Base-by-base conservation (phyloP, 2,888 invertebrate genomes). In the Nysson spinosus region DNA sequence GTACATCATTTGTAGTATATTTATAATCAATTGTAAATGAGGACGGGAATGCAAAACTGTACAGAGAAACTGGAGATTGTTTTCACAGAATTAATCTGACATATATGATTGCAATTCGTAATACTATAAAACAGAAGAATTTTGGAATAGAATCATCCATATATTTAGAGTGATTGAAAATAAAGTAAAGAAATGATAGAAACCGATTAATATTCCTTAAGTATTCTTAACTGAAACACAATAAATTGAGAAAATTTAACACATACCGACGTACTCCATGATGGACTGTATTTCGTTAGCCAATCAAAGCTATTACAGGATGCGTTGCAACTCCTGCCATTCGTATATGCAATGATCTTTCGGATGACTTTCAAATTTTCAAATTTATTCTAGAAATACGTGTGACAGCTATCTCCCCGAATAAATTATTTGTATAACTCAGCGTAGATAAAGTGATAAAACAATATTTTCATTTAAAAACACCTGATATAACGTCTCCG, bases 251-350 rank as follows among this genome's bases (percentile, higher is more conserved):
- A 54, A 63, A 49, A 72, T 69, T 76, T 49, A 63, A 57, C 67
- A 80, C 83, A 51, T 80, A 83, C 83, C 83, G 50, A 80, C 75
- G 75, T 75, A 82, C 82, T 83, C 83, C 83, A 83, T 83, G 82
- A 82, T 82, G 81, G 69, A 80, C 70, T 63, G 57, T 76, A 56
- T 70, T 67, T 43, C 57, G 24, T 65, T 54, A 51, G 44, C 75
- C 77, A 77, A 75, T 75, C 77, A 76, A 64, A 76, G 63, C 54
- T 72, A 46, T 57, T 52, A 43, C 55, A 68, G 72, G 35, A 55
- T 57, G 47, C 65, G 63, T 60, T 71, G 61, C 47, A 56, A 35
- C 52, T 62, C 39, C 56, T 69, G 40, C 62, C 50, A 64, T 61
- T 70, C 60, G 57, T 56, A 51, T 37, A 55, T 65, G 34, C 52